A percentile compares a stretch with the other conserved stretches of the same genome.
phyloP scores from a whole-genome alignment of 2,113 vertebrate species.

The Calyptommatus sinebrachiatus region DNA sequence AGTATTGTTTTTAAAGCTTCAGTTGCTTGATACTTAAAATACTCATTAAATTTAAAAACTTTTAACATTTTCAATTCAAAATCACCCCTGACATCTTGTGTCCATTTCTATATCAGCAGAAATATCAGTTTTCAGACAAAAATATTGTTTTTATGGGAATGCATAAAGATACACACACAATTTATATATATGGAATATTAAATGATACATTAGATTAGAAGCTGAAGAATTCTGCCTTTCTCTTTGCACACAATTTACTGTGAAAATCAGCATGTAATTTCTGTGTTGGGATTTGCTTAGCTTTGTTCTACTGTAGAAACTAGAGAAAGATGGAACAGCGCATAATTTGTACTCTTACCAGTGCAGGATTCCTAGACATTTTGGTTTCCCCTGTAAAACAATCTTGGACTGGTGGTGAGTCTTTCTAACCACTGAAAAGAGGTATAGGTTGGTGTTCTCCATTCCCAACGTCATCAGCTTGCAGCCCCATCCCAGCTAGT shows the following conservation, averaged over 20 bases:
- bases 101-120: conserved; percentile 27
- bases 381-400: conserved; percentile 6
- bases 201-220: conserved; percentile 10
- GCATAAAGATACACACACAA: neutral
- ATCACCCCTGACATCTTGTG: conserved; percentile 23
- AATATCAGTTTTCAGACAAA: conserved; percentile 17
- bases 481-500: too few species aligned
- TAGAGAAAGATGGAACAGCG: neutral
- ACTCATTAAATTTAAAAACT: conserved; percentile 1
- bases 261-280: conserved; percentile 26
- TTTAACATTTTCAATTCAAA: conserved; percentile 11
- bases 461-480: too few species aligned
- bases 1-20: neutral
- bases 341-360: conserved; percentile 16
- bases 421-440: neutral
- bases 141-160: conserved; percentile 25
- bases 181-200: conserved; percentile 1
- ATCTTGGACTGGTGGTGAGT: neutral
- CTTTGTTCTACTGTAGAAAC: conserved; percentile 14
- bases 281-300: neutral
- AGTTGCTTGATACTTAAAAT: conserved; percentile 5
- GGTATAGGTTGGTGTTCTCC: neutral
- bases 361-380: conserved; percentile 9
- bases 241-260: conserved; percentile 7
- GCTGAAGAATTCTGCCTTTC: neutral